A percentile compares a stretch with the other conserved stretches of the same genome.
Evolutionary conservation across 2,113 vertebrate species (phyloP).

Genomic region (Nothocercus nigrocapillus): DNA sequence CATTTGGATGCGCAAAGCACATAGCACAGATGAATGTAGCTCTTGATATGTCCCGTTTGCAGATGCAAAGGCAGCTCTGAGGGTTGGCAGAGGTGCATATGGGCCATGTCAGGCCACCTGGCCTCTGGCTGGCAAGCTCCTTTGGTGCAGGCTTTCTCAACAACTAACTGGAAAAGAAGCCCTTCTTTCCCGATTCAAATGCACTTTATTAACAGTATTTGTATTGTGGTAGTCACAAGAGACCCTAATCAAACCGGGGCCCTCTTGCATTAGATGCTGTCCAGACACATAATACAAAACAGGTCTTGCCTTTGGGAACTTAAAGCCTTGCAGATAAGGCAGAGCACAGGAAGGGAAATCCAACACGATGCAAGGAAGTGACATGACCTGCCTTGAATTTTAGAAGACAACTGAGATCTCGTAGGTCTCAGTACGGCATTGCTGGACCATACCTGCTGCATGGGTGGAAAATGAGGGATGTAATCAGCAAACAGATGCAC

Average conservation of each 20-base stretch:
- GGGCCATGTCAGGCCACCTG: neutral
- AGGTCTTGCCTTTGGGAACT: slow-evolving; percentile 45
- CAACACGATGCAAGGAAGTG: neutral
- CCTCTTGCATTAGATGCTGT: slow-evolving; percentile 39
- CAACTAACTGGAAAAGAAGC: neutral
- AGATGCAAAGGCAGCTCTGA: neutral
- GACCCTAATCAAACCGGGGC: slow-evolving; percentile 54
- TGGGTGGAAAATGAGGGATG: neutral
- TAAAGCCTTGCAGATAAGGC: slow-evolving; percentile 36
- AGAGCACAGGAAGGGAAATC: slow-evolving; percentile 24
- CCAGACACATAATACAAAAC: slow-evolving; percentile 43
- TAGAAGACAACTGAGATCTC: neutral
- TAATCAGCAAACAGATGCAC: no score
- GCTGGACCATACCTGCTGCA: neutral
- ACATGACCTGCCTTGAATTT: neutral
- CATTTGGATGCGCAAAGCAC: neutral
- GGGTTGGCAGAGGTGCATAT: neutral
- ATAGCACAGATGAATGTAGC: neutral
- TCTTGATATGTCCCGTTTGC: neutral
- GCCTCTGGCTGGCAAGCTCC: neutral
- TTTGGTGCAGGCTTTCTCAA: neutral
- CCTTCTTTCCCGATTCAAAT: neutral
- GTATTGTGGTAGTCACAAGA: slow-evolving; percentile 12
- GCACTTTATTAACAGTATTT: slow-evolving; percentile 28
- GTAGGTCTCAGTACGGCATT: neutral